Evolutionary conservation across 2,797 vertebrate species (phyloP).

Genomic region (Sardinella longiceps): DNA sequence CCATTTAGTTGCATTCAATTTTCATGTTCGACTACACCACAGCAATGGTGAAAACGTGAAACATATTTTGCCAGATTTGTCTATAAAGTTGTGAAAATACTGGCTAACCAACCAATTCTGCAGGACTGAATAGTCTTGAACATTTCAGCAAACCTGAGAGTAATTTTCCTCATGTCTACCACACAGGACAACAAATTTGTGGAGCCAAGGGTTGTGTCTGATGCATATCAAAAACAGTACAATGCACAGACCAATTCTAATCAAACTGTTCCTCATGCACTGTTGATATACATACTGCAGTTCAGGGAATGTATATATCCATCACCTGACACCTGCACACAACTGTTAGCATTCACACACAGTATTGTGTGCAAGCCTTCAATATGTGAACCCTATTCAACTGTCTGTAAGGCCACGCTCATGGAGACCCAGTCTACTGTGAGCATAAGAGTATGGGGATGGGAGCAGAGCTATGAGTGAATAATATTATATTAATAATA

Average conservation of each 20-base stretch:
- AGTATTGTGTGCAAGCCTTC: background rate
- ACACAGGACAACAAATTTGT: background rate
- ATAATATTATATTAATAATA: too few relatives aligned
- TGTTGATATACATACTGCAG: background rate
- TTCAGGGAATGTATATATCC: too few relatives aligned
- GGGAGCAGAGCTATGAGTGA: background rate
- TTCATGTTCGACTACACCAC: too few relatives aligned
- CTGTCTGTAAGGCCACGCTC: background rate
- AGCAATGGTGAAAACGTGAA: too few relatives aligned
- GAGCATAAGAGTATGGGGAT: background rate
- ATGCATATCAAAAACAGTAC: too few relatives aligned
- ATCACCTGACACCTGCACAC: too few relatives aligned
- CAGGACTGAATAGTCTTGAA: background rate
- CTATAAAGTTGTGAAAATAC: background rate
- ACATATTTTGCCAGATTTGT: too few relatives aligned
- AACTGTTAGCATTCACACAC: background rate
- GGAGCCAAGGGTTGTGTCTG: background rate
- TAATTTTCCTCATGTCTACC: background rate
- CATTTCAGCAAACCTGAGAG: background rate
- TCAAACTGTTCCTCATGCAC: background rate
- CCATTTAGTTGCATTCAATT: too few relatives aligned
- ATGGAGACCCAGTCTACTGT: background rate
- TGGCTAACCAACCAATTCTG: background rate
- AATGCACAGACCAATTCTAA: too few relatives aligned
- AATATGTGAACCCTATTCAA: background rate